These are phyloP conservation scores for Drosophila prosaltans DNA, from an alignment of 1,140 invertebrate species.

Conservation along the genomic window DNA sequence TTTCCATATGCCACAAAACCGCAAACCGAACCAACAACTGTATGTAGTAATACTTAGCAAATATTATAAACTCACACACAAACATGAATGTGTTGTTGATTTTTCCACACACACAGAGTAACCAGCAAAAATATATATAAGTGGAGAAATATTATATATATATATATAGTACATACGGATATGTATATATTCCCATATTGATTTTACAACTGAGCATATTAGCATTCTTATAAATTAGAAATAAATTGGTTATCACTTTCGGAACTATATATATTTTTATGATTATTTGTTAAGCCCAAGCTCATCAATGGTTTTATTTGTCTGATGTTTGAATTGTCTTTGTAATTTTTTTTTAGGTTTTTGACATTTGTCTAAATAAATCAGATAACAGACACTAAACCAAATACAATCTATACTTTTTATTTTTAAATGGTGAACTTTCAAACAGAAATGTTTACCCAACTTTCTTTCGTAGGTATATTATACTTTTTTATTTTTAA, in stretches of 20 bases:
- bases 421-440: no score
- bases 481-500: no score
- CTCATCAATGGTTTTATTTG: not conserved
- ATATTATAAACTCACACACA: constrained; percentile 1
- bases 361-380: no score
- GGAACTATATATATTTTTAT: not conserved
- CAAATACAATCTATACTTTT: no score
- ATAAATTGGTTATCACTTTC: not conserved
- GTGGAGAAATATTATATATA: constrained; percentile 1
- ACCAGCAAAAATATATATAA: not conserved
- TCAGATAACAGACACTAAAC: no score
- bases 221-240: not conserved
- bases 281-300: not conserved
- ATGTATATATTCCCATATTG: not conserved
- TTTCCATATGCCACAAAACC: constrained; percentile 1
- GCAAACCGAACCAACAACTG: not conserved
- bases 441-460: no score
- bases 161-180: not conserved
- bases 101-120: not conserved
- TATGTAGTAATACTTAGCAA: constrained; percentile 20
- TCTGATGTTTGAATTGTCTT: not conserved
- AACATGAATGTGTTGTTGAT: constrained; percentile 2
- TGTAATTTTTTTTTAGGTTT: not conserved
- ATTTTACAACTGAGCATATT: constrained; percentile 9
- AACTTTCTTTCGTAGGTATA: no score